Conservation (phyloP, 2,113 vertebrate species). For the Epinephelus fuscoguttatus region DNA sequence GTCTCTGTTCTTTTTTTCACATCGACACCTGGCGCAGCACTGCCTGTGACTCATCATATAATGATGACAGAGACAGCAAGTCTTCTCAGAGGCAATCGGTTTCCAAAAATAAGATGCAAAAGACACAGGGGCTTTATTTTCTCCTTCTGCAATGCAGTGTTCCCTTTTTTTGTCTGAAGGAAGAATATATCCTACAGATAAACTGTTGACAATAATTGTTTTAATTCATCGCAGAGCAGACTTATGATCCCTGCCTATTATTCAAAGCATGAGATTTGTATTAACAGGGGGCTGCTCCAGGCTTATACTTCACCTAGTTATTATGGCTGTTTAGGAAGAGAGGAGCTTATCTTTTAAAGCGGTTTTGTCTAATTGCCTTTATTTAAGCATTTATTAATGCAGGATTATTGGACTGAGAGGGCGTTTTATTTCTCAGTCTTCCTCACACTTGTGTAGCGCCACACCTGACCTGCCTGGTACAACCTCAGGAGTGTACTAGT, state of each 20-base stretch:
- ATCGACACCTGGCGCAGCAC: conserved; percentile 46
- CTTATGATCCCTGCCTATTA: conserved; percentile 26
- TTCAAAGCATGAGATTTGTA: conserved; percentile 43
- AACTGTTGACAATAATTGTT: conserved; percentile 39
- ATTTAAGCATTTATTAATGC: conserved; percentile 33
- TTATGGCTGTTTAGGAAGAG: conserved; percentile 21
- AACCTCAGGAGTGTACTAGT: neutral
- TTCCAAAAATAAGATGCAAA: conserved; percentile 59
- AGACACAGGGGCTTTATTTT: conserved; percentile 11
- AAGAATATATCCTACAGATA: conserved; percentile 20
- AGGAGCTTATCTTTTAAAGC: neutral
- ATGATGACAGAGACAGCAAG: conserved; percentile 56
- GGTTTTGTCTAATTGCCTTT: conserved; percentile 28
- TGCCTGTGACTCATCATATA: conserved; percentile 49
- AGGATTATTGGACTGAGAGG: conserved; percentile 19
- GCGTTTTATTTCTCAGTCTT: neutral
- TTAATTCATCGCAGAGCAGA: conserved; percentile 38
- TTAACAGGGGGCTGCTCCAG: conserved; percentile 16
- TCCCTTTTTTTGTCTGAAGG: neutral
- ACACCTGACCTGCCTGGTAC: neutral
- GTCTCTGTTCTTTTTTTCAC: neutral
- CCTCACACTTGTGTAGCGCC: neutral
- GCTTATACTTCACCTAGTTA: conserved; percentile 42
- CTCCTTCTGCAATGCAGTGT: conserved; percentile 57
- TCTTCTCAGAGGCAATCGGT: conserved; percentile 37